Conservation (phyloP, 2,113 vertebrate species). For the Anolis carolinensis region DNA sequence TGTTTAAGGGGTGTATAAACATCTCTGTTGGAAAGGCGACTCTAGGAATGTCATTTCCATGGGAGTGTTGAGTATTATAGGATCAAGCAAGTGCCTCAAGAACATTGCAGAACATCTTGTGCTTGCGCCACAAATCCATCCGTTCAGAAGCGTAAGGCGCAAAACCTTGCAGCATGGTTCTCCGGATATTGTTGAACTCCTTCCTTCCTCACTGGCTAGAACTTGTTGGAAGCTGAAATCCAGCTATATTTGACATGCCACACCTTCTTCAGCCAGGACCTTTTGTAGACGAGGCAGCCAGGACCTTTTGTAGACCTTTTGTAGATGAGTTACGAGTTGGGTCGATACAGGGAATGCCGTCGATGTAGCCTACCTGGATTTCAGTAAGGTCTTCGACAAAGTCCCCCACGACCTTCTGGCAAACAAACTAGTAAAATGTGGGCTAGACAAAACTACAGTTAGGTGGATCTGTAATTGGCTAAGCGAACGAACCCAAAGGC, state of each 20-base stretch:
- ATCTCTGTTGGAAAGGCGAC: conserved; percentile 56
- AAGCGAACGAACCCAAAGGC: no score
- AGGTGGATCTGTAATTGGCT: no score
- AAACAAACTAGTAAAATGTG: no score
- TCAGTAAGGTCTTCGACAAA: no score
- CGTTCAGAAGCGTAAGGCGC: neutral
- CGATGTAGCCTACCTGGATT: no score
- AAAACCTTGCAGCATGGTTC: neutral
- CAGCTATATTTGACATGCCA: neutral
- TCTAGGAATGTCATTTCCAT: conserved; percentile 57
- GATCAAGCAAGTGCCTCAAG: conserved; percentile 70
- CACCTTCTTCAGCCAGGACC: no score
- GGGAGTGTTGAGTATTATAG: conserved; percentile 62
- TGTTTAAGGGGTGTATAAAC: conserved; percentile 46
- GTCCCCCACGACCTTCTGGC: no score
- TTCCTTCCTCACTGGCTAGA: neutral
- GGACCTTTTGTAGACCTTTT: no score
- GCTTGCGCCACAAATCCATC: neutral
- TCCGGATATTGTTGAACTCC: neutral
- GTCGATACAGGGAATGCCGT: no score
- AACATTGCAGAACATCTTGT: conserved; percentile 38
- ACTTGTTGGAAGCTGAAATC: neutral
- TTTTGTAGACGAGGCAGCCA: no score
- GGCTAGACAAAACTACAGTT: no score
- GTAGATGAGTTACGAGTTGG: no score